Conservation (phyloP, 2,888 invertebrate genomes). For the Leistus spinibarbis region DNA sequence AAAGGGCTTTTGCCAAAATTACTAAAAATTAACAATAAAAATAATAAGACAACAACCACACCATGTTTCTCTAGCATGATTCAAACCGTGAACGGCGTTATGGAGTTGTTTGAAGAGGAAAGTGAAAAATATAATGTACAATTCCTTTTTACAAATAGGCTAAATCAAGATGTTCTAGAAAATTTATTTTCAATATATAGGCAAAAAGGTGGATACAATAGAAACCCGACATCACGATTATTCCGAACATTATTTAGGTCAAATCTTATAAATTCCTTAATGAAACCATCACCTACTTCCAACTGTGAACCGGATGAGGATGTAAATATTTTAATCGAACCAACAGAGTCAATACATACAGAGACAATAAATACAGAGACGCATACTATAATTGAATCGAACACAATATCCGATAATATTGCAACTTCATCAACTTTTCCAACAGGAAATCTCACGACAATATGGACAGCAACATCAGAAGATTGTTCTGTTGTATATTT, state of each 20-base stretch:
- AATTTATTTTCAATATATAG: slow-evolving; percentile 43
- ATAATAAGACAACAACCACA: slow-evolving; percentile 12
- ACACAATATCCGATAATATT: too few relatives aligned
- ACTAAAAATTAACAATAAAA: slow-evolving; percentile 19
- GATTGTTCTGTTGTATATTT: too few relatives aligned
- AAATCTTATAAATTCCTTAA: slow-evolving; percentile 39
- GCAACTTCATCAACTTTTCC: too few relatives aligned
- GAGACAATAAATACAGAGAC: too few relatives aligned
- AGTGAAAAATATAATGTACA: slow-evolving; percentile 33
- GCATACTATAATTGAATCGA: too few relatives aligned
- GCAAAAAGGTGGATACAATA: slow-evolving; percentile 41
- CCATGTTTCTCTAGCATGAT: slow-evolving; percentile 26
- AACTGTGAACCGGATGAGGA: slow-evolving; percentile 32
- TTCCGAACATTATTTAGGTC: slow-evolving; percentile 41
- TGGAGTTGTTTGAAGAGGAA: slow-evolving; percentile 35
- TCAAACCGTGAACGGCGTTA: slow-evolving; percentile 4
- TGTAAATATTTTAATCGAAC: neutral
- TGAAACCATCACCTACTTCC: slow-evolving; percentile 8
- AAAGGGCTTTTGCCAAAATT: neutral
- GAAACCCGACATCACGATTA: slow-evolving; percentile 41
- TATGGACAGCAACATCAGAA: too few relatives aligned
- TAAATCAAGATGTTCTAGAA: slow-evolving; percentile 43
- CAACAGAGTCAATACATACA: too few relatives aligned
- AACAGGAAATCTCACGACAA: too few relatives aligned
- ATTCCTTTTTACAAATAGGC: slow-evolving; percentile 41